Evolutionary conservation across 2,113 vertebrate species (phyloP).

Genomic region (Mastomys coucha): DNA sequence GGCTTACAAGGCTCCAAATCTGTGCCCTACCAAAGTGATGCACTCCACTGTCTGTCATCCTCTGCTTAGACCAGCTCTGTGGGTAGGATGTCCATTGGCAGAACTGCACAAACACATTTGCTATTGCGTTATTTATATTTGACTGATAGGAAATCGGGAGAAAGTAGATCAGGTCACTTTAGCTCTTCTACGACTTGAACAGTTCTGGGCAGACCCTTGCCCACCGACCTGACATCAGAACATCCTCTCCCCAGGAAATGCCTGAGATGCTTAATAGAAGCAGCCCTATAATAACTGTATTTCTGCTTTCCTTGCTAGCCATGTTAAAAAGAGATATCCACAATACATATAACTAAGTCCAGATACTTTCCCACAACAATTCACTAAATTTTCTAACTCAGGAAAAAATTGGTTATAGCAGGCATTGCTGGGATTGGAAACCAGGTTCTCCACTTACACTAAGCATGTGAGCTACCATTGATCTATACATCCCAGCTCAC

Average conservation of each 20-base stretch:
- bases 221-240: slow-evolving; percentile 16
- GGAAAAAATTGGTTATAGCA: neutral
- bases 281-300: neutral
- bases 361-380: neutral
- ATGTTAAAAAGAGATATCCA: neutral
- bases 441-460: no score
- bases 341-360: neutral
- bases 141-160: neutral
- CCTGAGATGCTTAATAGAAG: slow-evolving; percentile 9
- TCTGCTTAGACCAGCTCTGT: neutral
- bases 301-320: neutral
- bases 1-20: neutral
- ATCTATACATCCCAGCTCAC: neutral
- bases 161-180: neutral
- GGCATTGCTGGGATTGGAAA: neutral
- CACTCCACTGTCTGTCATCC: neutral
- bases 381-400: neutral
- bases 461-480: neutral
- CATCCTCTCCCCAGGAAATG: neutral
- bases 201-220: slow-evolving; percentile 13
- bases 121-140: neutral
- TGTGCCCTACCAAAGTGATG: neutral
- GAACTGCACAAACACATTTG: neutral
- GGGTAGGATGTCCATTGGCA: neutral
- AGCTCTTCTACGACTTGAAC: neutral